Conservation (phyloP, 2,797 vertebrate species). For the Clamator glandarius region DNA sequence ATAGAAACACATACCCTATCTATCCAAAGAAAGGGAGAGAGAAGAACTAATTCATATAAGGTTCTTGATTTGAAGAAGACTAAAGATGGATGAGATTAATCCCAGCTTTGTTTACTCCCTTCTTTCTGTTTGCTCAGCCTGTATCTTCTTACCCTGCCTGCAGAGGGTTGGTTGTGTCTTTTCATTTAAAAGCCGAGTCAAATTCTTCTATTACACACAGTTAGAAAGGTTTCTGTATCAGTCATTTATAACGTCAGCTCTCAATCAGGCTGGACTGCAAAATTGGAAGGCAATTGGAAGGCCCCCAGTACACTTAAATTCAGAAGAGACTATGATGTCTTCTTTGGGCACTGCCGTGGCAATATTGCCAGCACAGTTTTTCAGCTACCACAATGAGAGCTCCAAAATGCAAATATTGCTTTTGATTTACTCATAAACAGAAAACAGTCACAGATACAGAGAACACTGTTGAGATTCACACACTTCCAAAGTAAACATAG, state of each 20-base stretch:
- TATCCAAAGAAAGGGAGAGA: not conserved
- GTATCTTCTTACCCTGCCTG: not conserved
- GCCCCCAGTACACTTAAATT: not conserved
- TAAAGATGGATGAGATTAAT: not conserved
- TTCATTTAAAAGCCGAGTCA: not conserved
- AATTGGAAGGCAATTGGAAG: not conserved
- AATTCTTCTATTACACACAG: not conserved
- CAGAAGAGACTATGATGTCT: not conserved
- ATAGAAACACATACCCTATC: not conserved
- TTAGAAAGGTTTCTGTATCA: not conserved
- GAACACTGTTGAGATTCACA: not conserved
- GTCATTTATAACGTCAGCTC: not conserved
- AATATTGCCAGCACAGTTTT: not conserved
- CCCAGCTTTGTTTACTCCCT: not conserved
- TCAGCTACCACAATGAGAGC: not conserved
- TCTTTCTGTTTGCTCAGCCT: not conserved
- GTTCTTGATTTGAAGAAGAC: not conserved
- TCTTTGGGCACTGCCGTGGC: not conserved
- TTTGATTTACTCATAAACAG: conserved; percentile 35
- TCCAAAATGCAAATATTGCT: not conserved
- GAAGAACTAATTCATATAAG: not conserved
- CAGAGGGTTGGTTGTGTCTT: not conserved
- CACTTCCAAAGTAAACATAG: conserved; percentile 21
- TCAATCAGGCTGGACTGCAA: not conserved
- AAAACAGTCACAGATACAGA: not conserved